A percentile compares a stretch with the other conserved stretches of the same genome.
Evolutionary conservation across 2,113 vertebrate species (phyloP).

Genomic region (Climacteris rufus): DNA sequence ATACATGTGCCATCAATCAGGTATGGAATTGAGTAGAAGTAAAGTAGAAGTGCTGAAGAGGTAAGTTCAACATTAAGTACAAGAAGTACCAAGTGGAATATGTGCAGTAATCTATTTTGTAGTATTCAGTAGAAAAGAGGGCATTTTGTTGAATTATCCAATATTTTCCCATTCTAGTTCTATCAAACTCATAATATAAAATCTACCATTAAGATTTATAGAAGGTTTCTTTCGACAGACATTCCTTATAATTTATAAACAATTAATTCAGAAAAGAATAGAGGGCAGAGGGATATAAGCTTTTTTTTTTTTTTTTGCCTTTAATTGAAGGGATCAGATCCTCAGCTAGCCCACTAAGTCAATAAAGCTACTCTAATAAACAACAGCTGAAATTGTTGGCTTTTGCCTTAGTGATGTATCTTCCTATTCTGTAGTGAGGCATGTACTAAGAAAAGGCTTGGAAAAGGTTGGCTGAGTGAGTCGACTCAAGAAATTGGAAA

Average conservation of each 20-base stretch:
- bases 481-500: constrained; percentile 29
- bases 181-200: background rate
- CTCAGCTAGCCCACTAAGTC: background rate
- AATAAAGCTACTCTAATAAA: constrained; percentile 2
- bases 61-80: background rate
- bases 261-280: background rate
- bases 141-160: background rate
- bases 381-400: constrained; percentile 30
- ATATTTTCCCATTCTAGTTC: background rate
- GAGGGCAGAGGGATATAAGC: background rate
- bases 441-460: constrained; percentile 31
- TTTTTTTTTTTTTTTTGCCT: background rate
- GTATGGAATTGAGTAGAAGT: background rate
- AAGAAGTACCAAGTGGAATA: background rate
- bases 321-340: background rate
- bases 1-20: background rate
- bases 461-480: constrained; percentile 5
- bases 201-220: background rate
- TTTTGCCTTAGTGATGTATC: constrained; percentile 16
- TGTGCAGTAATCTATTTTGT: background rate
- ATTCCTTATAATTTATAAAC: background rate
- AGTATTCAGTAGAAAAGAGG: background rate
- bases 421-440: background rate
- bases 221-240: background rate
- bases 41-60: background rate